Conservation (phyloP, 2,113 vertebrate genomes). For the Elephantulus edwardii region DNA sequence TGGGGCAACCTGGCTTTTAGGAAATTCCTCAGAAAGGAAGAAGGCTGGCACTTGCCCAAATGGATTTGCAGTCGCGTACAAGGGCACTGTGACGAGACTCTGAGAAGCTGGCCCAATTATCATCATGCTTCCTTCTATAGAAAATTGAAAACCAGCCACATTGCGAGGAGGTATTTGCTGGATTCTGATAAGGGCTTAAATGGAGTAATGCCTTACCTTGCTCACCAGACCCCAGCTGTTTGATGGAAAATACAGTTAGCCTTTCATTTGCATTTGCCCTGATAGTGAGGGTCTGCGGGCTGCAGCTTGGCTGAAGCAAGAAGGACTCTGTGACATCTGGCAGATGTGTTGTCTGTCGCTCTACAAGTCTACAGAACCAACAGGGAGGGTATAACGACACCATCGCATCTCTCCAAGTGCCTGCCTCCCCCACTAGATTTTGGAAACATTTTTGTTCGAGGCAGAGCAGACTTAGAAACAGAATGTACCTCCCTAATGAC, state of each 20-base stretch:
- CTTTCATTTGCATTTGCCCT: constrained; percentile 37
- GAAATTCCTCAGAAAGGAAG: not conserved
- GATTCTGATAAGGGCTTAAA: constrained; percentile 64
- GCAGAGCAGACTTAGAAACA: constrained; percentile 55
- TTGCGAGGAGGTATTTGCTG: constrained; percentile 48
- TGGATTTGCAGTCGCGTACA: not conserved
- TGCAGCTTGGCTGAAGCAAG: not conserved
- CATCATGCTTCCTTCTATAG: constrained; percentile 16
- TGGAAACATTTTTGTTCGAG: constrained; percentile 27
- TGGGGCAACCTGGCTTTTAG: constrained; percentile 2
- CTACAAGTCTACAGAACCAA: not conserved
- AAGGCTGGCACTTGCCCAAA: constrained; percentile 30
- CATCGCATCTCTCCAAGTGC: not conserved
- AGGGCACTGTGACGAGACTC: not conserved
- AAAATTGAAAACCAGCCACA: constrained; percentile 50
- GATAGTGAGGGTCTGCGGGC: constrained; percentile 26
- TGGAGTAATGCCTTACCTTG: constrained; percentile 46
- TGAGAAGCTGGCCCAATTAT: constrained; percentile 24
- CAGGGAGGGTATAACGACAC: not conserved
- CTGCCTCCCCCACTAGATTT: not conserved
- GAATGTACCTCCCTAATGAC: constrained; percentile 61
- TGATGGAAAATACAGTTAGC: constrained; percentile 50
- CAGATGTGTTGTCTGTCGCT: not conserved
- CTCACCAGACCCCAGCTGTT: constrained; percentile 48
- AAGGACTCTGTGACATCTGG: not conserved